These are phyloP conservation scores for Dendrolimus kikuchii DNA, from an alignment of 1,140 invertebrate species.

Conservation along the genomic window DNA sequence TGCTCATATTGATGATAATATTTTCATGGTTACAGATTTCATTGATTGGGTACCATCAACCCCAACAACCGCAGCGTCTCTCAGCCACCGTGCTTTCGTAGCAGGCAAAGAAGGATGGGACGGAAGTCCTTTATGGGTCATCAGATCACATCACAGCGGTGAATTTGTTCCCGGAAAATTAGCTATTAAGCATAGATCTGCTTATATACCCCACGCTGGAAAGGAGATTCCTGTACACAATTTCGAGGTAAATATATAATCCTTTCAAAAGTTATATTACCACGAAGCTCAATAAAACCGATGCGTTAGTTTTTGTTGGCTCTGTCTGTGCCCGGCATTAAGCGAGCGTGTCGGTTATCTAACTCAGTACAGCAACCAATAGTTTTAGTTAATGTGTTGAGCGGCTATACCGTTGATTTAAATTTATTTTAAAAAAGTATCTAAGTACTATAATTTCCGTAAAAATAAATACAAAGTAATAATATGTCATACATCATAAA, in stretches of 20 bases:
- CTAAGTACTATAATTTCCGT: no score
- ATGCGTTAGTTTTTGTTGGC: no score
- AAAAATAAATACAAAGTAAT: no score
- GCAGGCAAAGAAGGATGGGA: slow-evolving; percentile 56
- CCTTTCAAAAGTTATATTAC: no score
- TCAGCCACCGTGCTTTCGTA: slow-evolving; percentile 33
- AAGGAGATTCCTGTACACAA: slow-evolving; percentile 54
- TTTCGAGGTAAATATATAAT: slow-evolving; percentile 39
- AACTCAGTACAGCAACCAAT: no score
- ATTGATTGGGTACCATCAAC: slow-evolving; percentile 46
- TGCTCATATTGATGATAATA: background rate
- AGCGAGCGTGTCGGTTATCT: no score
- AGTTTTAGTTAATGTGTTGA: no score
- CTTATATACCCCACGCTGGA: slow-evolving; percentile 47
- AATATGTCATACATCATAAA: no score
- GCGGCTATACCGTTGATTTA: no score
- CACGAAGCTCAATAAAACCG: no score
- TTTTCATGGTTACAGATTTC: slow-evolving; percentile 18
- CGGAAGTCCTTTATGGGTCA: slow-evolving; percentile 52
- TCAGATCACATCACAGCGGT: slow-evolving; percentile 48
- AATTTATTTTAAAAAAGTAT: no score
- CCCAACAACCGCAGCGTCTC: slow-evolving; percentile 17
- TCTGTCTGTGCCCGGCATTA: no score
- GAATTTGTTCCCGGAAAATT: slow-evolving; percentile 52
- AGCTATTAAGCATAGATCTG: slow-evolving; percentile 39